Conservation (phyloP, 37 sponge, comb jelly and placozoan species). For the Spongilla lacustris region DNA sequence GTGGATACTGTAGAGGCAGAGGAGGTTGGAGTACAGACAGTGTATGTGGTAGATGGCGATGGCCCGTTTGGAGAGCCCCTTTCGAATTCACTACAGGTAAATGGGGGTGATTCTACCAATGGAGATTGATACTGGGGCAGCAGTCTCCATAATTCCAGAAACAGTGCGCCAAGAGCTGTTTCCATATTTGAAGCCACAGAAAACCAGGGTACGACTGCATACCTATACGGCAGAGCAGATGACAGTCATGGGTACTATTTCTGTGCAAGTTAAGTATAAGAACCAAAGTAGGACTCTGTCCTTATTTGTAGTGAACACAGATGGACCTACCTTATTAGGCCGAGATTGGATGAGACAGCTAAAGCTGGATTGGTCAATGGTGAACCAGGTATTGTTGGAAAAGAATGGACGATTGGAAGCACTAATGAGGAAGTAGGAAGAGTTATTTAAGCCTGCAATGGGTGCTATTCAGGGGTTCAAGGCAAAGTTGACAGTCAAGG, state of each 20-base stretch:
- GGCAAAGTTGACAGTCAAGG: slow-evolving; percentile 14
- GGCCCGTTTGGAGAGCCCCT: background rate
- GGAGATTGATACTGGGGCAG: background rate
- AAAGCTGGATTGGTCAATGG: background rate
- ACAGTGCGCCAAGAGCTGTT: background rate
- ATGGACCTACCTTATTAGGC: slow-evolving; percentile 55
- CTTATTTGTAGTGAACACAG: slow-evolving; percentile 23
- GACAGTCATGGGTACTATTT: background rate
- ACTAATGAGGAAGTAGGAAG: slow-evolving; percentile 15
- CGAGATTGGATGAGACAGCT: slow-evolving; percentile 46
- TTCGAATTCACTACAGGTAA: background rate
- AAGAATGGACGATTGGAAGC: background rate
- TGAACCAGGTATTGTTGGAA: background rate
- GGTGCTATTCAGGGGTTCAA: slow-evolving; percentile 21
- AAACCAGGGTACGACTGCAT: too few species aligned
- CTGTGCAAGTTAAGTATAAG: background rate
- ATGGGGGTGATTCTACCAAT: background rate
- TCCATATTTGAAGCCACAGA: background rate
- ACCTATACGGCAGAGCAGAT: slow-evolving; percentile 6
- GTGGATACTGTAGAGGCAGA: background rate
- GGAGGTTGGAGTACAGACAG: background rate
- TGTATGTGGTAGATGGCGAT: background rate
- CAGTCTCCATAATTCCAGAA: background rate
- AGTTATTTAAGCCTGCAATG: slow-evolving; percentile 23
- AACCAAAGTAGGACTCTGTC: background rate